Evolutionary conservation across 1,140 invertebrate species (phyloP).

Genomic region (Chymomyza costata): DNA sequence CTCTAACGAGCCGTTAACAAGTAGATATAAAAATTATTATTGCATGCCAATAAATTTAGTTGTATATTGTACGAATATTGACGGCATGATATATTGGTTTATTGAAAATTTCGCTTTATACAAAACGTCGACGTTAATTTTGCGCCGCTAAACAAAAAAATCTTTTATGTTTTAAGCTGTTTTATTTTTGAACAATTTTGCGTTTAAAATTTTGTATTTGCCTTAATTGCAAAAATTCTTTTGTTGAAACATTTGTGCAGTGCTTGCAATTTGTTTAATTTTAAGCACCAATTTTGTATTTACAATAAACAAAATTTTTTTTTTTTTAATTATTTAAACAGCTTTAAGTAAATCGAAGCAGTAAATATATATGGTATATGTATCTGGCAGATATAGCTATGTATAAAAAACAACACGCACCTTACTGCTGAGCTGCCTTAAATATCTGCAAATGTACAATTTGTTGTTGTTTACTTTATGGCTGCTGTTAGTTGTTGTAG

Average conservation of each 20-base stretch:
- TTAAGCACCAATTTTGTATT: constrained; percentile 16
- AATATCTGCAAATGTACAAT: neutral
- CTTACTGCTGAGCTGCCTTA: constrained; percentile 32
- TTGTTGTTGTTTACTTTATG: constrained; percentile 2
- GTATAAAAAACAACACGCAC: constrained; percentile 35
- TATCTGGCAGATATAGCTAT: too few species aligned
- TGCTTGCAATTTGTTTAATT: constrained; percentile 18
- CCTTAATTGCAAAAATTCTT: too few species aligned
- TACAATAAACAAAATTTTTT: constrained; percentile 5
- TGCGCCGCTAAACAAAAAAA: constrained; percentile 47
- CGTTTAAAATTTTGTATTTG: too few species aligned
- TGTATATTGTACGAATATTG: constrained; percentile 32
- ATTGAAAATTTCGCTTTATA: constrained; percentile 6
- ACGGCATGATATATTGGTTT: too few species aligned
- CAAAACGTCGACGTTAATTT: constrained; percentile 55
- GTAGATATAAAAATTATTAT: constrained; percentile 55
- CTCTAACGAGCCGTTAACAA: constrained; percentile 58
- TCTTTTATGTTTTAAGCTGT: constrained; percentile 16
- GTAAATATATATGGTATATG: neutral
- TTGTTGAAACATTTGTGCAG: constrained; percentile 20
- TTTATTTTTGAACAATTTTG: too few species aligned
- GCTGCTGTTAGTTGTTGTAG: constrained; percentile 16
- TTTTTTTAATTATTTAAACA: constrained; percentile 14
- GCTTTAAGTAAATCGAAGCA: constrained; percentile 10
- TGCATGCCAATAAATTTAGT: constrained; percentile 34